Evolutionary conservation across 2,113 vertebrate species (phyloP).

Genomic region (Ciconia stormi): DNA sequence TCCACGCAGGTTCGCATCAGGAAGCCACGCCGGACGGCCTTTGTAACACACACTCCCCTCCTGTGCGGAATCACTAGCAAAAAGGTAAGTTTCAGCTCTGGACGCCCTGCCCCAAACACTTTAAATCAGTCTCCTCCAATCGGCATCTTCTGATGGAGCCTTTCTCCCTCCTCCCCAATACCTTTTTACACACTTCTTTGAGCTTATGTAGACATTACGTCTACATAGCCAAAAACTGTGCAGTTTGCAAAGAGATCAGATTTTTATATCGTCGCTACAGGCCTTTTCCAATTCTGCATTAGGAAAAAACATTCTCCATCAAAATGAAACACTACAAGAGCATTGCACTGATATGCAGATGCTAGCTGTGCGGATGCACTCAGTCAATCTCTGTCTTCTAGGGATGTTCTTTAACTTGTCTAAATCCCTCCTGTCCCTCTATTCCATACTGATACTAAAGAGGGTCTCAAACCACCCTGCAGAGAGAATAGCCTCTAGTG

Average conservation of each 20-base stretch:
- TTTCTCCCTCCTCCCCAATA: not conserved
- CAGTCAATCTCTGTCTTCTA: not conserved
- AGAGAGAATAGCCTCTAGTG: not conserved
- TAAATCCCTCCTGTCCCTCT: not conserved
- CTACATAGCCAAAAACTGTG: not conserved
- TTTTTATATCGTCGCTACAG: not conserved
- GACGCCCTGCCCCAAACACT: not conserved
- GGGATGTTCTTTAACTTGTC: not conserved
- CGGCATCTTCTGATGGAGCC: not conserved
- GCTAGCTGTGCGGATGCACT: not conserved
- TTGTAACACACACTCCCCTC: not conserved
- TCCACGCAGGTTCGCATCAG: not conserved
- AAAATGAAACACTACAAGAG: not conserved
- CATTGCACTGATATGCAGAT: accelerated
- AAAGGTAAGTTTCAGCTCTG: not conserved
- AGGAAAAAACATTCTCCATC: not conserved
- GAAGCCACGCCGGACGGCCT: not conserved
- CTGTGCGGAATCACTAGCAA: not conserved
- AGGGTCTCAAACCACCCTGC: not conserved
- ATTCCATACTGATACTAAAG: not conserved
- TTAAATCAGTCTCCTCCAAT: not conserved
- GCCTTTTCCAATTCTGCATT: not conserved
- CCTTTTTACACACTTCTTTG: not conserved
- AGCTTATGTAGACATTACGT: not conserved
- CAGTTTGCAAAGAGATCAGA: not conserved